These are phyloP conservation scores for Catalaphyllia jardinei DNA, from an alignment of 64 coral and sea anemone species.

Conservation along the genomic window DNA sequence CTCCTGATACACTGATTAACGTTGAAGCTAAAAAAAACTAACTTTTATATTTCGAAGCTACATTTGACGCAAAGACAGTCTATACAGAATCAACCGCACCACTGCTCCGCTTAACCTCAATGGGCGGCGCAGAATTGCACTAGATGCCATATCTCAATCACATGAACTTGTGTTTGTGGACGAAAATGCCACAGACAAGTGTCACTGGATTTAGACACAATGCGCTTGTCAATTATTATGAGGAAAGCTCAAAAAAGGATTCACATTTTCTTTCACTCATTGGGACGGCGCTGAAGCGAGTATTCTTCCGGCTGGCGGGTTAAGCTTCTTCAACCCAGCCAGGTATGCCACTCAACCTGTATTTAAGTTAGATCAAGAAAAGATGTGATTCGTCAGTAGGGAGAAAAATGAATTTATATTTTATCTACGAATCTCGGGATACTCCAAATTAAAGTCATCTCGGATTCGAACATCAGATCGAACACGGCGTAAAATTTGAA, in stretches of 20 bases:
- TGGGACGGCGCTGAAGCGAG: background rate
- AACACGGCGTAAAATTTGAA: too few relatives aligned
- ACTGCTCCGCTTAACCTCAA: background rate
- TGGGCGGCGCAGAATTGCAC: background rate
- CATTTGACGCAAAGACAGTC: background rate
- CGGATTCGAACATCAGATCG: too few relatives aligned
- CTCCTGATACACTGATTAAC: too few relatives aligned
- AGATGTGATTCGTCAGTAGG: too few relatives aligned
- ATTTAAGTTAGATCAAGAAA: too few relatives aligned
- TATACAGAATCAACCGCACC: background rate
- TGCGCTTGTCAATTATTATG: background rate
- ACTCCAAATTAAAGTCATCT: too few relatives aligned
- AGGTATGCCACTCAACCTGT: too few relatives aligned
- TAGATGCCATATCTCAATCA: background rate
- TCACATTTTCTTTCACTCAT: background rate
- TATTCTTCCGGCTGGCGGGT: background rate
- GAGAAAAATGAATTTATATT: too few relatives aligned
- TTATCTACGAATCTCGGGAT: too few relatives aligned
- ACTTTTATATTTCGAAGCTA: background rate
- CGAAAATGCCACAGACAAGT: background rate
- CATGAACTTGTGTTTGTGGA: background rate
- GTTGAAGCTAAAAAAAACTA: too few relatives aligned
- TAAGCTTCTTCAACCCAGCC: background rate
- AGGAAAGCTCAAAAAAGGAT: background rate
- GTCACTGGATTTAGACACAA: background rate